Conservation (phyloP, 2,797 vertebrate species). For the Eupleurogrammus muticus region DNA sequence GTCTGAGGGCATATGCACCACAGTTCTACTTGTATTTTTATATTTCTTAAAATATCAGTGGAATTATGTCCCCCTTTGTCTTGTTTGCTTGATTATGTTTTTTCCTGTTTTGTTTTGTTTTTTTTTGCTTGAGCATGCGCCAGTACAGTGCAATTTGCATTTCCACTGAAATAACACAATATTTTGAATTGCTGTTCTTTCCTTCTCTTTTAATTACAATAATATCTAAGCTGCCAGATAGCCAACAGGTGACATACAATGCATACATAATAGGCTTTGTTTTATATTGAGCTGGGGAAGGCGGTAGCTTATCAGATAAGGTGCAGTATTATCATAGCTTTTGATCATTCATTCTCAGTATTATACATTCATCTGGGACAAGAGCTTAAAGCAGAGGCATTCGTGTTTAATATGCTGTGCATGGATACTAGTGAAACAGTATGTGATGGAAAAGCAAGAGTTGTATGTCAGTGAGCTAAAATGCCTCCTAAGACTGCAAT, state of each 20-base stretch:
- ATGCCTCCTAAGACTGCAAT: slow-evolving; percentile 32
- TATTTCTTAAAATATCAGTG: slow-evolving; percentile 43
- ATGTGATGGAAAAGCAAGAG: slow-evolving; percentile 14
- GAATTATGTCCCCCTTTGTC: slow-evolving; percentile 27
- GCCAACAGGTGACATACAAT: slow-evolving; percentile 30
- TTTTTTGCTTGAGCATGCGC: slow-evolving; percentile 51
- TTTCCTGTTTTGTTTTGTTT: slow-evolving; percentile 1
- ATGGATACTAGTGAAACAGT: slow-evolving; percentile 3
- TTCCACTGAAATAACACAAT: slow-evolving; percentile 30
- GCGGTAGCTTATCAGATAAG: slow-evolving; percentile 71
- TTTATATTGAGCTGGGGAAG: slow-evolving; percentile 66
- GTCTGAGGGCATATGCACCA: slow-evolving; percentile 53
- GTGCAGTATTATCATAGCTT: slow-evolving; percentile 70
- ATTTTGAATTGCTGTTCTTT: slow-evolving; percentile 32
- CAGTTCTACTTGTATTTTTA: slow-evolving; percentile 46
- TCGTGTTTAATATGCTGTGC: slow-evolving; percentile 22
- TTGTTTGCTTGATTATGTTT: slow-evolving; percentile 27
- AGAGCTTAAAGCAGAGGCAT: slow-evolving; percentile 29
- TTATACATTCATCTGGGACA: slow-evolving; percentile 59
- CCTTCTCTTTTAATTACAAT: slow-evolving; percentile 42
- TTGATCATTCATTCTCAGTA: slow-evolving; percentile 69
- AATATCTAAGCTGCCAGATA: slow-evolving; percentile 49
- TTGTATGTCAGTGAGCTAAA: slow-evolving; percentile 37
- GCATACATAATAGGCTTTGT: slow-evolving; percentile 34
- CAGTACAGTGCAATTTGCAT: slow-evolving; percentile 30